A percentile compares a stretch with the other conserved stretches of the same genome.
These are phyloP conservation scores for Rhopalosiphum nymphaeae DNA, from an alignment of 2,888 invertebrate species.

Conservation along the genomic window DNA sequence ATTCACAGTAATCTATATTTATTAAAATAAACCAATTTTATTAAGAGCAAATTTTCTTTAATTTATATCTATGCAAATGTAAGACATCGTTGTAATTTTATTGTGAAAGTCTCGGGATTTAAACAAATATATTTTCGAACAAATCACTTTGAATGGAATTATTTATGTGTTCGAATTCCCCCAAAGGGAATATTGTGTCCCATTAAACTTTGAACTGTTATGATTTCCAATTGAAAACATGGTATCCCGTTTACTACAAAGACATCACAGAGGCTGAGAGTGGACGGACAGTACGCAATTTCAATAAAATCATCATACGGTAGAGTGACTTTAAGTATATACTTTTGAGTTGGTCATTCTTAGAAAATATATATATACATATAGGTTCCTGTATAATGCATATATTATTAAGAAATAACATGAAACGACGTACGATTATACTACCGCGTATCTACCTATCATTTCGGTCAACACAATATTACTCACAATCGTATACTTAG, in stretches of 20 bases:
- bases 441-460: not conserved
- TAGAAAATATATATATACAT: not conserved
- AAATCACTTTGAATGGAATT: slow-evolving; percentile 25
- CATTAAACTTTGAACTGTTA: slow-evolving; percentile 8
- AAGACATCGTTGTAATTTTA: not conserved
- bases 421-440: not conserved
- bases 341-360: not conserved
- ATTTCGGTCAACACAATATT: not conserved
- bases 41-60: not conserved
- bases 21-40: not conserved
- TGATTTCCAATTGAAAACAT: slow-evolving; percentile 20
- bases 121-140: slow-evolving; percentile 25
- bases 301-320: slow-evolving; percentile 42
- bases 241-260: slow-evolving; percentile 29
- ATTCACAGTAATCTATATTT: not conserved
- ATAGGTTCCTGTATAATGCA: too few relatives aligned
- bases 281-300: slow-evolving; percentile 28
- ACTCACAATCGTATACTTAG: not conserved
- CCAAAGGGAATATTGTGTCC: not conserved
- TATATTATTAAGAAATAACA: not conserved
- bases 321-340: not conserved
- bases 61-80: not conserved
- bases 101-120: not conserved
- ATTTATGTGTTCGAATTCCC: slow-evolving; percentile 16
- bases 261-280: not conserved